Conservation (phyloP, 2,797 vertebrate species). For the Apogon hyalosoma region DNA sequence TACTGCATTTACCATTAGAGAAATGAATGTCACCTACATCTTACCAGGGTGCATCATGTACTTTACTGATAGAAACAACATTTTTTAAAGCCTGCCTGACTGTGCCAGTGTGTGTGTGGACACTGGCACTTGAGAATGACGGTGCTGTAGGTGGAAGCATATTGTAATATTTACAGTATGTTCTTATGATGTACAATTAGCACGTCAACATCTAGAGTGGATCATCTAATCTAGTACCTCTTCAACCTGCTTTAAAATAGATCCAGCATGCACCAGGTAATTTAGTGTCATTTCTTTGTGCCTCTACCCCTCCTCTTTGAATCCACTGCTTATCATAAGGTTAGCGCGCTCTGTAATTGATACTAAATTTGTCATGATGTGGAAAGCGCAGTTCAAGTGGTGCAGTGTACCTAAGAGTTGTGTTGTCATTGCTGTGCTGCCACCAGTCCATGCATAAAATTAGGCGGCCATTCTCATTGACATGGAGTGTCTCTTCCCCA, state of each 20-base stretch:
- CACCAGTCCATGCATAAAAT: constrained; percentile 72
- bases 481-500: constrained; percentile 66
- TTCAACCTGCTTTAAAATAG: constrained; percentile 74
- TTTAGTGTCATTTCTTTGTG: constrained; percentile 74
- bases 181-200: constrained; percentile 75
- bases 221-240: constrained; percentile 70
- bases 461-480: constrained; percentile 68
- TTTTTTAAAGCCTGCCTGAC: constrained; percentile 44
- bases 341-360: constrained; percentile 81
- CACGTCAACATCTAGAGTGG: constrained; percentile 63
- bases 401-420: constrained; percentile 67
- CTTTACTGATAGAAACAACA: constrained; percentile 65
- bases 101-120: constrained; percentile 9
- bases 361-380: constrained; percentile 80
- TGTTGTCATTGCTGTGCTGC: constrained; percentile 67
- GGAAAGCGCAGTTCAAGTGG: constrained; percentile 78
- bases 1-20: constrained; percentile 81
- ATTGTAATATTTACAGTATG: constrained; percentile 65
- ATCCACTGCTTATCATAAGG: constrained; percentile 74
- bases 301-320: constrained; percentile 62
- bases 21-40: constrained; percentile 81
- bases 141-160: constrained; percentile 39
- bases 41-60: constrained; percentile 56
- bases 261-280: constrained; percentile 72
- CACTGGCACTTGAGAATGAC: constrained; percentile 10